Evolutionary conservation across 1,140 invertebrate species (phyloP), one percentile per base, ranked within the genome.

Genomic region (Eulimnadia texana): DNA sequence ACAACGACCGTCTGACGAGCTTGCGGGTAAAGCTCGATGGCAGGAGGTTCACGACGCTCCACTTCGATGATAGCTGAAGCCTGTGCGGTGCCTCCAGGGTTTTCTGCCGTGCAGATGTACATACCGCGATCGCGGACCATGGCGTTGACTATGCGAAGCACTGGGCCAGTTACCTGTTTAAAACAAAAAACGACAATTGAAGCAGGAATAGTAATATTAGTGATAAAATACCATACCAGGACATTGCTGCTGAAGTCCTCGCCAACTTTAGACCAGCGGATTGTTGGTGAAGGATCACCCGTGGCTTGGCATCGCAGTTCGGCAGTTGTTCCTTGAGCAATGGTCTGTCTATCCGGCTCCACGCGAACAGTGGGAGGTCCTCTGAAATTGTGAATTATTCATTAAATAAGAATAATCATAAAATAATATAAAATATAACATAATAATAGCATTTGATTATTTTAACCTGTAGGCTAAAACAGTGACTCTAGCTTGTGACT

Each of bases 211-310:
- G n/a, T n/a, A n/a, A n/a, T n/a, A n/a, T n/a, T n/a, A n/a, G n/a
- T n/a, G n/a, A n/a, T n/a, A n/a, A n/a, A n/a, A n/a, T n/a, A n/a
- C n/a, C n/a, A n/a, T 70, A 84, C 82, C 62, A 80, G 79, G 1
- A 79, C 77, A 65, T 82, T 80, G 0, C 74, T 60, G 1, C 80
- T 78, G 6, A 93, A 74, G 1, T 77, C 68, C 28, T 80, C 81
- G n/a, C 77, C 73, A 62, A 84, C 79, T 76, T 86, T 90, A 1
- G 75, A 80, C 93, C 93, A 97, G 67, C 79, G 83, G 13, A 94
- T 77, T 1, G 74, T 77, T 1, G 86, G 82, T 57, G 76, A 73
- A 0, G 88, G 85, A 49, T 78, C 76, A 53, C 88, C 85, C 24
- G 73, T 74, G 2, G 81, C 80, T 23, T 80, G 73, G 69, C 93